These are phyloP conservation scores for Hybos culiciformis DNA, from an alignment of 2,888 invertebrate genomes.

Conservation along the genomic window DNA sequence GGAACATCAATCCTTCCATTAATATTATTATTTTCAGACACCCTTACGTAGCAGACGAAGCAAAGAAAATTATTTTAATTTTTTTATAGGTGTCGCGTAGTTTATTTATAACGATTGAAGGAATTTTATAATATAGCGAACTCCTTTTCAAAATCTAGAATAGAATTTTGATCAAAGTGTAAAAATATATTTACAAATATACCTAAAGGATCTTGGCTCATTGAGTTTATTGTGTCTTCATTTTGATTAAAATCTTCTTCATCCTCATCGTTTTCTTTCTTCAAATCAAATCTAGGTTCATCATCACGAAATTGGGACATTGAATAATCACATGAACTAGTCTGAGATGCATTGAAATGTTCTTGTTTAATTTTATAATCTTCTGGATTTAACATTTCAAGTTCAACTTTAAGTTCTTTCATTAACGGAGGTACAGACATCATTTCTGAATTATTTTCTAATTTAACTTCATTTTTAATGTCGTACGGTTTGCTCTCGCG, in stretches of 20 bases:
- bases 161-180: too few species aligned
- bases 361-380: slow-evolving; percentile 28
- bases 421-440: slow-evolving; percentile 10
- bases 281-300: slow-evolving; percentile 32
- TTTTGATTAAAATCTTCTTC: slow-evolving; percentile 35
- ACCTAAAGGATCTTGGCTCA: slow-evolving; percentile 20
- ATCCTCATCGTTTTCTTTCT: slow-evolving; percentile 28
- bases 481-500: slow-evolving; percentile 12
- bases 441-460: slow-evolving; percentile 19
- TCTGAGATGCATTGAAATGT: slow-evolving; percentile 38
- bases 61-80: too few species aligned
- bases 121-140: too few species aligned
- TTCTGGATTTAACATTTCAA: slow-evolving; percentile 12
- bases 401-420: slow-evolving; percentile 11
- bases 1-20: too few species aligned
- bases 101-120: too few species aligned
- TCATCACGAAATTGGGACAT: slow-evolving; percentile 48
- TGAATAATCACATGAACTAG: slow-evolving; percentile 60
- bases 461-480: slow-evolving; percentile 20
- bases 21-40: too few species aligned
- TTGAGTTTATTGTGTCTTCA: slow-evolving; percentile 19
- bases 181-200: slow-evolving; percentile 13
- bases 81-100: too few species aligned
- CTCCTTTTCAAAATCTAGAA: too few species aligned
- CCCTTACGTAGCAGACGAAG: too few species aligned